phyloP scores from a whole-genome alignment of 2,888 invertebrate species.

The Melipona bicolor region DNA sequence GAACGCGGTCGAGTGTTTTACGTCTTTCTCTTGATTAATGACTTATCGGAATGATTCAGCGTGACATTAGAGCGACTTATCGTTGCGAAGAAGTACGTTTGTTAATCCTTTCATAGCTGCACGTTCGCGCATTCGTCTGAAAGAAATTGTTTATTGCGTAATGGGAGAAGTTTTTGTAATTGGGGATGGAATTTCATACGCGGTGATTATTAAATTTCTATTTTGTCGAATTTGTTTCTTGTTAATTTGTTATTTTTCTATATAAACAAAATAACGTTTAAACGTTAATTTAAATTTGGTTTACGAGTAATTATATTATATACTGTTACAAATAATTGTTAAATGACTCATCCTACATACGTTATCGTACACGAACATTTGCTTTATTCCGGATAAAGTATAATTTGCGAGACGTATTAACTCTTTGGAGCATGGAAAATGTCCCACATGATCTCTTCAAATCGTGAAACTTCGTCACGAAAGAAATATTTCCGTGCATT shows the following conservation, averaged over 20 bases:
- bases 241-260: not conserved
- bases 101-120: not conserved
- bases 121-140: not conserved
- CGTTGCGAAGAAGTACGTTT: not conserved
- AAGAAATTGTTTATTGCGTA: not conserved
- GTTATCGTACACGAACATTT: no score
- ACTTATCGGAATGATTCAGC: slow-evolving; percentile 18
- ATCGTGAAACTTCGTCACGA: no score
- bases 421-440: no score
- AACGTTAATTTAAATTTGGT: no score
- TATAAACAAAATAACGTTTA: no score
- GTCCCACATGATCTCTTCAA: no score
- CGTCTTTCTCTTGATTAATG: slow-evolving; percentile 23
- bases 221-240: not conserved
- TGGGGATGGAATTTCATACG: not conserved
- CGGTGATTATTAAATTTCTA: not conserved
- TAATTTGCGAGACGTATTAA: no score
- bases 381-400: no score
- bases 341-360: no score
- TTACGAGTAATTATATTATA: no score
- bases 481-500: no score
- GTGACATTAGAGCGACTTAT: not conserved
- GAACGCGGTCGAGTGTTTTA: not conserved
- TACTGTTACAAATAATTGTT: no score
- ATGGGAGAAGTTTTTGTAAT: not conserved